These are phyloP conservation scores for Pseudorhiza aurosa DNA, from an alignment of 30 jellyfish, hydroid and myxozoan genomes.

Conservation along the genomic window DNA sequence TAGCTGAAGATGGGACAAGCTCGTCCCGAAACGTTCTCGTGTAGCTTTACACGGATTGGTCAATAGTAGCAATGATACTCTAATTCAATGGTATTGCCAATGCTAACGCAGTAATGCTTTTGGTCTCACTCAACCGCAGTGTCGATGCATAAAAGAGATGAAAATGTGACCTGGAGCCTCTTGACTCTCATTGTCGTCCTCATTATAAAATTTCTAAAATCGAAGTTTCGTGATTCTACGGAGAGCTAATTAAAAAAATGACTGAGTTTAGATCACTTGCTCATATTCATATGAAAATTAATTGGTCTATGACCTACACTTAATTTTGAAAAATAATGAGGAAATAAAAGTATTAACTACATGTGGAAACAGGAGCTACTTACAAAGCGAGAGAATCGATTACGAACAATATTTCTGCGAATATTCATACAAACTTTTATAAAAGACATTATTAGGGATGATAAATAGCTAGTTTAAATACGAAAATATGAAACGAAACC, in stretches of 20 bases:
- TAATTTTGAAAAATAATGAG: constrained; percentile 8
- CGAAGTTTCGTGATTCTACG: too few relatives aligned
- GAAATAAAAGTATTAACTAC: constrained; percentile 12
- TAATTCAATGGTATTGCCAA: too few relatives aligned
- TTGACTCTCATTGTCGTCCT: too few relatives aligned
- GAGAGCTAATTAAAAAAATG: constrained; percentile 3
- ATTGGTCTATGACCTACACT: constrained; percentile 55
- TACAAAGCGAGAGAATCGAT: constrained; percentile 33
- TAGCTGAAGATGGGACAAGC: too few relatives aligned
- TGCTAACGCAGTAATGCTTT: too few relatives aligned
- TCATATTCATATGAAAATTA: background rate
- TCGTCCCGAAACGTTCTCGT: too few relatives aligned
- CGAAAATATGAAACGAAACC: background rate
- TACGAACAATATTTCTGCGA: constrained; percentile 10
- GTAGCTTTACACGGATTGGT: too few relatives aligned
- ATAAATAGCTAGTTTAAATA: constrained; percentile 48
- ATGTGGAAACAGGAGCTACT: constrained; percentile 5
- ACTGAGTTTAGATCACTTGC: background rate
- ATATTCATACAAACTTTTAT: constrained; percentile 28
- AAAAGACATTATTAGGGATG: constrained; percentile 26
- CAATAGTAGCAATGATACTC: too few relatives aligned
- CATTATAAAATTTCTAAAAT: too few relatives aligned
- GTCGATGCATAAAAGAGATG: too few relatives aligned
- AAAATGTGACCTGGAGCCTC: too few relatives aligned
- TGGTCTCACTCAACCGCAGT: too few relatives aligned